Percentiles rank a stretch among this genome's conserved stretches.
phyloP scores from a whole-genome alignment of 1,140 invertebrate species.

The Charaxes varanes region DNA sequence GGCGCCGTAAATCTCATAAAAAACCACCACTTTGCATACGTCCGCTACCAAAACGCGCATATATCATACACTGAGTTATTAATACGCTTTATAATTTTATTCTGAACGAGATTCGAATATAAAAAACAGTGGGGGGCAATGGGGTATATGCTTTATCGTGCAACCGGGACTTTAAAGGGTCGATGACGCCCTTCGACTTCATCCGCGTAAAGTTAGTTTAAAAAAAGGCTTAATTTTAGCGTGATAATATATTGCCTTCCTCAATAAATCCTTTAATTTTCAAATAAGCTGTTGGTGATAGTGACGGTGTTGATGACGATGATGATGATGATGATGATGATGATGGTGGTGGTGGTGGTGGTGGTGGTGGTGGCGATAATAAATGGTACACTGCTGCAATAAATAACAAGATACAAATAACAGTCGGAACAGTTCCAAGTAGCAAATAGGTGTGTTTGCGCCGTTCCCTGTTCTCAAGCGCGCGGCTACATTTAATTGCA shows the following conservation, averaged over 20 bases:
- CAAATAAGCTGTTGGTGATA: no score
- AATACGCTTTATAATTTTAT: constrained; percentile 63
- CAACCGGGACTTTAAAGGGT: constrained; percentile 11
- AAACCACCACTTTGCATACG: constrained; percentile 46
- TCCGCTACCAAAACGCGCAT: constrained; percentile 36
- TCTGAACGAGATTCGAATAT: constrained; percentile 62
- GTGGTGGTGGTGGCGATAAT: no score
- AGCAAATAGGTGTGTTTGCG: constrained; percentile 38
- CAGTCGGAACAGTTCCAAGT: constrained; percentile 16
- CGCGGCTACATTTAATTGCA: constrained; percentile 46
- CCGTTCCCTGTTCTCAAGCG: constrained; percentile 42
- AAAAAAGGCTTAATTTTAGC: no score
- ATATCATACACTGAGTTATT: constrained; percentile 63
- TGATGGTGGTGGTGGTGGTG: no score
- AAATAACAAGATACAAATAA: no score
- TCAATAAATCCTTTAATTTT: no score
- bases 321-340: no score
- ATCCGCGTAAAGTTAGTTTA: no score
- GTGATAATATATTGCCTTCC: no score
- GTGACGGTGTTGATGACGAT: no score
- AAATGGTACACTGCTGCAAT: no score
- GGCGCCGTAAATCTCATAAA: constrained; percentile 46
- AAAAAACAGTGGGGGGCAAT: constrained; percentile 63
- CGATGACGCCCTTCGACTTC: no score
- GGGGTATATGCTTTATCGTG: constrained; percentile 46